These are phyloP conservation scores for human DNA, from an alignment of 2,113 vertebrate genomes.

Conservation along the genomic window GRCh38 chr14:33841001-33841500, in stretches of 20 bases:
- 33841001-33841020: not conserved
- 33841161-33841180: not conserved
- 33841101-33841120: not conserved
- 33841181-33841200: not conserved
- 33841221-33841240: not conserved
- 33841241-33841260: not conserved
- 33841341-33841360: not conserved
- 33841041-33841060: not conserved
- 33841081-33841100: not conserved
- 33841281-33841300: not conserved
- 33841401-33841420: not conserved
- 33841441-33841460: not conserved
- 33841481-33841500: not conserved
- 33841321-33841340: not conserved
- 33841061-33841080: not conserved
- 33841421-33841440: not conserved
- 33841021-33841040: not conserved
- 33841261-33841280: not conserved
- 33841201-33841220: not conserved
- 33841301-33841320: not conserved
- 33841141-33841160: not conserved
- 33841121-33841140: not conserved
- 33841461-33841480: not conserved
- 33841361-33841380: not conserved
- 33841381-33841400: not conserved